These are phyloP conservation scores for Carapus acus DNA, from an alignment of 2,797 vertebrate species.

Conservation along the genomic window DNA sequence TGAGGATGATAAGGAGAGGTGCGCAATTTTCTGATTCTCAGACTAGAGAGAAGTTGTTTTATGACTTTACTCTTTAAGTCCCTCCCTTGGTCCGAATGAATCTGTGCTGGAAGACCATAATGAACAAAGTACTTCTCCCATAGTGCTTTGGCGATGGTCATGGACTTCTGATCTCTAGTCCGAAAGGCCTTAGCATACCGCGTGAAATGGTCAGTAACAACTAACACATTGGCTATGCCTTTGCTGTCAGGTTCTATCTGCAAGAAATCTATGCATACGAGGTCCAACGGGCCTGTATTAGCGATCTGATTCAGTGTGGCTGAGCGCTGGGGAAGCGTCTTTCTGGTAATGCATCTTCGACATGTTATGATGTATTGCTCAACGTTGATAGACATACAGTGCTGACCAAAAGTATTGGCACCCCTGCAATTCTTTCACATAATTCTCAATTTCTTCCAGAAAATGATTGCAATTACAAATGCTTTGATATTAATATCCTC, in stretches of 20 bases:
- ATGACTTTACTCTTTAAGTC: no score
- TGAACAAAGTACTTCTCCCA: no score
- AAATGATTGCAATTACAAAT: no score
- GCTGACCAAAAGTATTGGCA: constrained; percentile 14
- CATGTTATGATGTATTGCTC: constrained; percentile 1
- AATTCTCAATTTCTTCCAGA: no score
- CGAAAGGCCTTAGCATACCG: neutral
- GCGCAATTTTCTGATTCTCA: constrained; percentile 1
- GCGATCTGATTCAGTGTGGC: neutral
- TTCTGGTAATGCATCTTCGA: constrained; percentile 1
- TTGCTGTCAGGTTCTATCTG: neutral
- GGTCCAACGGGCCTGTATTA: neutral
- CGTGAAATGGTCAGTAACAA: neutral
- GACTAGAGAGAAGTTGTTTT: neutral
- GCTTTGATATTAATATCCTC: no score
- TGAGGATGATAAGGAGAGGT: constrained; percentile 4
- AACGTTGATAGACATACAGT: constrained; percentile 4
- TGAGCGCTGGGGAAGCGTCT: neutral
- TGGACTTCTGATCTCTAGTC: neutral
- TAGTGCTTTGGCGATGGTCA: no score
- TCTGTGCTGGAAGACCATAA: no score
- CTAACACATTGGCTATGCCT: neutral
- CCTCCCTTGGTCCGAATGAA: no score
- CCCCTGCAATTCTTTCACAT: constrained; percentile 10
- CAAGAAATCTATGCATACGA: constrained; percentile 3